A percentile compares a stretch with the other conserved stretches of the same genome.
These are phyloP conservation scores for Rafetus swinhoei DNA, from an alignment of 2,113 vertebrate genomes.

Conservation along the genomic window DNA sequence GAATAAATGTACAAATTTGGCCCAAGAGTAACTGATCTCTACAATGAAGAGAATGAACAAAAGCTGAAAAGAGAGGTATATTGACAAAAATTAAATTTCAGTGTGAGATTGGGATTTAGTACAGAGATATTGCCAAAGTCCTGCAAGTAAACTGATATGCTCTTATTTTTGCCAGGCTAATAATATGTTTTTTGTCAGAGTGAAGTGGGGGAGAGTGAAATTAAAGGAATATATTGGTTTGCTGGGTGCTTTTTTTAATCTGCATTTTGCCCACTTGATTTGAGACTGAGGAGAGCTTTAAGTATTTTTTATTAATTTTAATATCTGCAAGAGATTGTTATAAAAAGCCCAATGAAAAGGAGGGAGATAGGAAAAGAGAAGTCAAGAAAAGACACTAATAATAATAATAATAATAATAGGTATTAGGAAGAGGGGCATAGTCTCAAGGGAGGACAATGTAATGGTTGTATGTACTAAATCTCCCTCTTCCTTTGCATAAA, in stretches of 20 bases:
- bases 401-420: background rate
- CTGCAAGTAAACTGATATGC: slow-evolving; percentile 15
- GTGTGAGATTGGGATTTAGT: slow-evolving; percentile 16
- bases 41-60: background rate
- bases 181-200: background rate
- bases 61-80: background rate
- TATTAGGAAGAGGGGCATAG: background rate
- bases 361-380: slow-evolving; percentile 12
- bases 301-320: slow-evolving; percentile 4
- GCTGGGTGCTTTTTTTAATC: background rate
- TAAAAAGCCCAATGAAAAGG: background rate
- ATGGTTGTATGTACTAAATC: background rate
- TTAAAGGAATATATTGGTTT: background rate
- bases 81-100: background rate
- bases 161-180: slow-evolving; percentile 15
- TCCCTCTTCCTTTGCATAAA: background rate
- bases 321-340: background rate
- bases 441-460: background rate
- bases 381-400: background rate
- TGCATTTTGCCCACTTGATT: background rate
- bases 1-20: slow-evolving; percentile 4
- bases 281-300: background rate
- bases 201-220: background rate
- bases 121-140: background rate
- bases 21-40: background rate